These are phyloP conservation scores for Rhodeus uyekii DNA, from an alignment of 2,797 vertebrate genomes.

Conservation along the genomic window DNA sequence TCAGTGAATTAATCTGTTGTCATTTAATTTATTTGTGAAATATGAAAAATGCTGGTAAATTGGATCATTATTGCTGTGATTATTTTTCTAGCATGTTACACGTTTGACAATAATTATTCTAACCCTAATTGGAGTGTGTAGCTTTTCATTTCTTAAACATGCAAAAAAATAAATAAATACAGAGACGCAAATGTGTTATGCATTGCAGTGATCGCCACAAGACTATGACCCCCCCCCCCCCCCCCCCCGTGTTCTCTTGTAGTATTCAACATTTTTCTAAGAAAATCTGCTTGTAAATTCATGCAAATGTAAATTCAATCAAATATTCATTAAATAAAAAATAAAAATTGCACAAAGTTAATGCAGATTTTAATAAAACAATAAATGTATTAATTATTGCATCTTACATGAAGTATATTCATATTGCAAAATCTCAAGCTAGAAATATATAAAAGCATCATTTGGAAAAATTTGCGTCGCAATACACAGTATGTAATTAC, in stretches of 20 bases:
- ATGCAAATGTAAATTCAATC: constrained; percentile 2
- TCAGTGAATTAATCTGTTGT: not conserved
- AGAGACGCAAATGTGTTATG: not conserved
- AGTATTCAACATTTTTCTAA: constrained; percentile 2
- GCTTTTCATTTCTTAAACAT: too few species aligned
- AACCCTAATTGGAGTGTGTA: too few species aligned
- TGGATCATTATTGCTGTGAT: too few species aligned
- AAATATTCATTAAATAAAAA: constrained; percentile 6
- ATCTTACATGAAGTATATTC: not conserved
- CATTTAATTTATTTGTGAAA: not conserved
- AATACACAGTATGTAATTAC: not conserved
- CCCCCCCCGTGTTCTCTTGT: not conserved
- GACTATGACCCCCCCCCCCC: too few species aligned
- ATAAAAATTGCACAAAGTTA: too few species aligned
- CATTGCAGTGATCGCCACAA: not conserved
- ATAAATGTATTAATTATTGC: not conserved
- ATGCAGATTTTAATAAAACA: not conserved
- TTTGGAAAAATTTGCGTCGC: not conserved
- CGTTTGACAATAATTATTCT: too few species aligned
- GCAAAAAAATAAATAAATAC: too few species aligned
- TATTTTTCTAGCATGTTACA: too few species aligned
- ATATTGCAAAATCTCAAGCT: not conserved
- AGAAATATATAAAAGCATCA: not conserved
- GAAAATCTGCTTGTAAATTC: not conserved
- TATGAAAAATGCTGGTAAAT: too few species aligned